These are phyloP conservation scores for Ormyrus pomaceus DNA, from an alignment of 2,888 invertebrate genomes.

Conservation along the genomic window DNA sequence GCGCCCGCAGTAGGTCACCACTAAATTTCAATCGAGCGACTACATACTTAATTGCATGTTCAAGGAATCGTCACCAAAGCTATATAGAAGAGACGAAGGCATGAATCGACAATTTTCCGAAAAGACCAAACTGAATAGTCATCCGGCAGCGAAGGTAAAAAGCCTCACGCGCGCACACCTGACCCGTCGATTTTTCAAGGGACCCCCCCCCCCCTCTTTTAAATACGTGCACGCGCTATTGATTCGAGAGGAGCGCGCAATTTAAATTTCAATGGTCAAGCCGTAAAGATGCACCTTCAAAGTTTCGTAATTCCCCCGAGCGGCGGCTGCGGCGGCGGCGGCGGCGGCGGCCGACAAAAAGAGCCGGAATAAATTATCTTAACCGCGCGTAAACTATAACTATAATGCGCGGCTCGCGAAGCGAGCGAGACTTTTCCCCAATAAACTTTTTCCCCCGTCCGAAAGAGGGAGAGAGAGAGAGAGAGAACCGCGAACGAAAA, in stretches of 20 bases:
- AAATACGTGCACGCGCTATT: neutral
- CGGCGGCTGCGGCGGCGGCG: too few relatives aligned
- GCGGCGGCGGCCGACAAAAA: neutral
- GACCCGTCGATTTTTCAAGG: neutral
- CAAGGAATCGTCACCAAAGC: neutral
- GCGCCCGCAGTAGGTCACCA: too few relatives aligned
- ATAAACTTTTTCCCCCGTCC: constrained; percentile 46
- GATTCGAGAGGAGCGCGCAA: neutral
- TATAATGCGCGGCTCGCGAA: constrained; percentile 40
- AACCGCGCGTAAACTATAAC: constrained; percentile 27
- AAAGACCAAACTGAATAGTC: neutral
- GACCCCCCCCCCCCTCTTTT: neutral
- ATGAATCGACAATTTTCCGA: constrained; percentile 2
- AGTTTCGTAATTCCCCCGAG: too few relatives aligned
- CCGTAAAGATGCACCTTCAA: too few relatives aligned
- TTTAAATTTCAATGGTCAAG: neutral
- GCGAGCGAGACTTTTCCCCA: constrained; percentile 40
- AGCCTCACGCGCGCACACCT: neutral
- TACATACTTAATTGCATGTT: too few relatives aligned
- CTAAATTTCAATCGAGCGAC: too few relatives aligned
- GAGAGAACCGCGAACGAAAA: constrained; percentile 9
- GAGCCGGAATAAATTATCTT: constrained; percentile 31
- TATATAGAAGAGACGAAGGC: neutral
- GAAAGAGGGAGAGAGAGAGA: constrained; percentile 2
- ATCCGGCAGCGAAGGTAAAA: too few relatives aligned